These are phyloP conservation scores for Drosophila testacea DNA, from an alignment of 2,888 invertebrate genomes.

Conservation along the genomic window DNA sequence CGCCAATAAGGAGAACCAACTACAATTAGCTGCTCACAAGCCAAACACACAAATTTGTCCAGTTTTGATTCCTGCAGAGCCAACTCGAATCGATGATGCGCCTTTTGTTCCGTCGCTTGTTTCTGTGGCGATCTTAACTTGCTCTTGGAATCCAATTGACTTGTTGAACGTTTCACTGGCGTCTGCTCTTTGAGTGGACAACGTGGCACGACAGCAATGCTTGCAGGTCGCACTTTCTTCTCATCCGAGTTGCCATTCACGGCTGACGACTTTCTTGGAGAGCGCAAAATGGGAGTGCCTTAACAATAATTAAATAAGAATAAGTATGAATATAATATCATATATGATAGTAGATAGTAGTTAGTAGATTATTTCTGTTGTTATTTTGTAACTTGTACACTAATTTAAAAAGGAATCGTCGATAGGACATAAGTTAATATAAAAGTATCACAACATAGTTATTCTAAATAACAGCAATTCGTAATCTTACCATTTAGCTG, in stretches of 20 bases:
- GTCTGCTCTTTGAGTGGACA: conserved; percentile 53
- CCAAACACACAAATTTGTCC: conserved; percentile 66
- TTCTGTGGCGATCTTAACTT: conserved; percentile 35
- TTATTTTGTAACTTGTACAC: too few species aligned
- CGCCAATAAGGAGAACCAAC: conserved; percentile 83
- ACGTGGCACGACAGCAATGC: conserved; percentile 55
- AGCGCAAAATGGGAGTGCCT: conserved; percentile 66
- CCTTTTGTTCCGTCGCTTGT: conserved; percentile 34
- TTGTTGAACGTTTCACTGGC: conserved; percentile 48
- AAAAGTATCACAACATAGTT: too few species aligned
- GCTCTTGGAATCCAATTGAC: conserved; percentile 52
- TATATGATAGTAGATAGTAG: too few species aligned
- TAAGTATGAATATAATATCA: too few species aligned
- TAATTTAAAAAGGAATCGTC: too few species aligned
- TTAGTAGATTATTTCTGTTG: too few species aligned
- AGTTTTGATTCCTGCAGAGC: conserved; percentile 76
- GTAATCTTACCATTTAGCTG: conserved; percentile 83
- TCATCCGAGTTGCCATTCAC: conserved; percentile 36
- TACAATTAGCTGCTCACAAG: conserved; percentile 77
- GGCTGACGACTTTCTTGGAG: conserved; percentile 57
- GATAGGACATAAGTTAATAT: too few species aligned
- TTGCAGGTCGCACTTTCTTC: conserved; percentile 50
- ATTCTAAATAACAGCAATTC: too few species aligned
- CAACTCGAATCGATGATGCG: conserved; percentile 84
- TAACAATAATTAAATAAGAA: too few species aligned